phyloP scores from a whole-genome alignment of 2,888 invertebrate species.

The Lasioglossum villosulum region DNA sequence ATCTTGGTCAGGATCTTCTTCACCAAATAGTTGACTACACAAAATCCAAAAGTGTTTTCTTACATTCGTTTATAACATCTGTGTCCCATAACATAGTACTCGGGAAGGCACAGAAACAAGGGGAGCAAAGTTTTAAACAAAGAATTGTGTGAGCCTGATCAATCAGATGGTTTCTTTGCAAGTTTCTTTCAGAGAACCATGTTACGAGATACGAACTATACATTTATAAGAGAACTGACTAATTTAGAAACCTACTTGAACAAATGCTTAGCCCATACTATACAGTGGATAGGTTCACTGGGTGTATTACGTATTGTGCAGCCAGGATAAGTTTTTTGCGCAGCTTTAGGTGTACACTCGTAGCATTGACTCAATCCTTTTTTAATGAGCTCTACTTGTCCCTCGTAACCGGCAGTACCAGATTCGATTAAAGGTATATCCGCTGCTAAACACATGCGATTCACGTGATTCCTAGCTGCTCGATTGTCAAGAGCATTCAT shows the following conservation, averaged over 20 bases:
- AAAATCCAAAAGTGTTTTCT: slow-evolving; percentile 27
- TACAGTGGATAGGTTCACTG: slow-evolving; percentile 99
- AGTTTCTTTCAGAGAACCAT: background rate
- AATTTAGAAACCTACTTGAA: slow-evolving; percentile 90
- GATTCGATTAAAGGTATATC: slow-evolving; percentile 98
- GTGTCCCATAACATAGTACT: background rate
- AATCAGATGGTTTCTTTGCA: too few species aligned
- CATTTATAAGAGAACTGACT: background rate
- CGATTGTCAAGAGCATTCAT: slow-evolving; percentile 99
- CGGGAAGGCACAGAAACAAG: too few species aligned
- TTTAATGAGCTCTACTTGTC: slow-evolving; percentile 96
- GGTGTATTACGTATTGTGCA: slow-evolving; percentile 99
- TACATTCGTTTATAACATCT: background rate
- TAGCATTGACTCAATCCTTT: slow-evolving; percentile 97
- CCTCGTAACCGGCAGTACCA: slow-evolving; percentile 98
- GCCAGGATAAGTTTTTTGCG: slow-evolving; percentile 97
- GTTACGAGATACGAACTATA: background rate
- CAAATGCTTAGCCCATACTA: slow-evolving; percentile 99
- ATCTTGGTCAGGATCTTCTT: slow-evolving; percentile 98
- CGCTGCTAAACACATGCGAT: slow-evolving; percentile 98
- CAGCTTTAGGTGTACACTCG: slow-evolving; percentile 96
- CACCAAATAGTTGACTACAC: slow-evolving; percentile 97
- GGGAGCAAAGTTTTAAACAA: too few species aligned
- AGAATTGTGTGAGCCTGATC: background rate
- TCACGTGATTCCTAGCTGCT: slow-evolving; percentile 98